These are phyloP conservation scores for Gerris buenoi DNA, from an alignment of 1,140 invertebrate genomes.

Conservation along the genomic window DNA sequence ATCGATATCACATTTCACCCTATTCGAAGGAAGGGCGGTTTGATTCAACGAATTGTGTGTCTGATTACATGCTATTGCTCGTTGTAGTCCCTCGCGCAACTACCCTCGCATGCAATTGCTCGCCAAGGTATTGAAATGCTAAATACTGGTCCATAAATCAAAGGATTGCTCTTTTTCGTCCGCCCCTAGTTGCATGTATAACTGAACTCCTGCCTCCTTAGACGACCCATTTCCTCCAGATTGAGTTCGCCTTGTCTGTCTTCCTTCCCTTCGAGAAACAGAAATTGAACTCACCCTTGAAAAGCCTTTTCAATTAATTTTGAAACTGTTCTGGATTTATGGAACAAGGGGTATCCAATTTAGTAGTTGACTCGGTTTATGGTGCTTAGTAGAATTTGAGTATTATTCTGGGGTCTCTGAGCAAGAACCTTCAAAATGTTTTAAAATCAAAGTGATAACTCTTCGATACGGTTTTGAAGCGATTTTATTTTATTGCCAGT, in stretches of 20 bases:
- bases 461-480: too few species aligned
- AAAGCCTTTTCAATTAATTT: neutral
- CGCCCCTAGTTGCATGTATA: neutral
- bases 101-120: too few species aligned
- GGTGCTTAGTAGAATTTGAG: neutral
- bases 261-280: neutral
- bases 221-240: neutral
- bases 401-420: too few species aligned
- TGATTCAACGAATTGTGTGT: neutral
- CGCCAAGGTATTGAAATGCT: neutral
- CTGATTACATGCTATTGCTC: neutral
- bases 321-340: neutral
- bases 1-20: neutral
- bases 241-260: too few species aligned
- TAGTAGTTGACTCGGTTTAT: neutral
- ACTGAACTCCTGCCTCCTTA: neutral
- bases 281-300: neutral
- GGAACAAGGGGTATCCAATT: neutral
- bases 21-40: neutral
- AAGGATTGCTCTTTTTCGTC: neutral
- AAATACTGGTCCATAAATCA: neutral
- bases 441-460: too few species aligned
- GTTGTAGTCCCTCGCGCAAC: neutral
- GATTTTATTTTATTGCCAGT: too few species aligned
- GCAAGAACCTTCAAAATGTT: too few species aligned